Evolutionary conservation across 2,797 vertebrate species (phyloP).

Genomic region (Neoniphon sammara): DNA sequence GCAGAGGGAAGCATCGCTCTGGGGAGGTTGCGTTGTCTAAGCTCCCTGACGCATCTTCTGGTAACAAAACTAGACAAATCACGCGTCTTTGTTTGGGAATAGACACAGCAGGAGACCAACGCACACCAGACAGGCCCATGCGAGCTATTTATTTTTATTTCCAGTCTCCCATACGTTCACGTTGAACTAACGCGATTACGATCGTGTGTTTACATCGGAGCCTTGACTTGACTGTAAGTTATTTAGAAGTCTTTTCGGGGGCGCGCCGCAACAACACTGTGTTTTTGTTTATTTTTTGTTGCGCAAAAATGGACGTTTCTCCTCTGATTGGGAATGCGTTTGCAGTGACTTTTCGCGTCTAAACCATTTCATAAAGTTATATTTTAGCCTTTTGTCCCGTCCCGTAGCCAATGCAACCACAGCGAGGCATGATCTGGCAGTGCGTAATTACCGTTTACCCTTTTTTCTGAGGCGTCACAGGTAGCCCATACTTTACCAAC

Average conservation of each 20-base stretch:
- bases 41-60: slow-evolving; percentile 48
- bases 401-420: background rate
- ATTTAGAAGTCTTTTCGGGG: slow-evolving; percentile 21
- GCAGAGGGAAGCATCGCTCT: slow-evolving; percentile 27
- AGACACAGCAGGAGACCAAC: background rate
- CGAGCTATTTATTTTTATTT: background rate
- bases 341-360: background rate
- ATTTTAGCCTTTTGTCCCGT: slow-evolving; percentile 17
- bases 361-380: slow-evolving; percentile 42
- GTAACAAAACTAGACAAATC: slow-evolving; percentile 8
- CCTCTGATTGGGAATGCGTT: background rate
- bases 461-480: slow-evolving; percentile 42
- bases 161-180: slow-evolving; percentile 25
- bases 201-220: slow-evolving; percentile 55
- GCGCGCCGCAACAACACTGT: background rate
- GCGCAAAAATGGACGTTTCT: background rate
- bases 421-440: slow-evolving; percentile 41
- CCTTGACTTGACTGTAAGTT: slow-evolving; percentile 52
- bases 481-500: slow-evolving; percentile 9
- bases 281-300: background rate
- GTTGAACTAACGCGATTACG: slow-evolving; percentile 9
- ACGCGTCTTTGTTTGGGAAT: slow-evolving; percentile 52
- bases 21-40: slow-evolving; percentile 15
- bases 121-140: background rate
- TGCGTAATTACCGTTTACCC: slow-evolving; percentile 29